Conservation (phyloP, 2,797 vertebrate species). For the Prunella strophiata region DNA sequence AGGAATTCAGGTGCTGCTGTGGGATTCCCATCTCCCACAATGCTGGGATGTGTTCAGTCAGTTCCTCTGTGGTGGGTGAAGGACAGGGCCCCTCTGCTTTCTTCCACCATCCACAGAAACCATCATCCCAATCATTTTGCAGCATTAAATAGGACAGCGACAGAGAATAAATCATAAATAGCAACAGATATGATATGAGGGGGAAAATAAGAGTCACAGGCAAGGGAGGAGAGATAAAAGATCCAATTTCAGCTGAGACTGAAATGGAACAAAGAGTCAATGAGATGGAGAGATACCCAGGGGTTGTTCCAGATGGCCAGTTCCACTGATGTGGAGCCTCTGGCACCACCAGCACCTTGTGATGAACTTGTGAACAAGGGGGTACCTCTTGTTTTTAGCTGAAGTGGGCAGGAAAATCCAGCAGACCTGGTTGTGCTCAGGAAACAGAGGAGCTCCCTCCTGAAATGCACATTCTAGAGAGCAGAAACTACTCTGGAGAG, state of each 20-base stretch:
- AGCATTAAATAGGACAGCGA: neutral
- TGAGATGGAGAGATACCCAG: neutral
- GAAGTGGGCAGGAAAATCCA: neutral
- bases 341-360: neutral
- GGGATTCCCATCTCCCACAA: neutral
- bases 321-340: neutral
- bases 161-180: constrained; percentile 41
- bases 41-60: neutral
- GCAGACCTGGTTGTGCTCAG: neutral
- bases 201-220: neutral
- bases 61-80: neutral
- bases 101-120: neutral
- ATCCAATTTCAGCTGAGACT: constrained; percentile 9
- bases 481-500: neutral
- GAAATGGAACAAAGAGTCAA: neutral
- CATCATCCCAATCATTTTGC: neutral
- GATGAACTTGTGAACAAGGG: neutral
- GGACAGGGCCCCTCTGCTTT: neutral
- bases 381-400: neutral
- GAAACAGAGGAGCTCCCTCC: neutral
- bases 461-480: neutral
- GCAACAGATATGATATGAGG: neutral
- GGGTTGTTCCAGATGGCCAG: neutral
- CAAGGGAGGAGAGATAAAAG: constrained; percentile 4
- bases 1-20: neutral